phyloP scores from a whole-genome alignment of 2,113 vertebrate genomes.

The Microcebus griseorufus region DNA sequence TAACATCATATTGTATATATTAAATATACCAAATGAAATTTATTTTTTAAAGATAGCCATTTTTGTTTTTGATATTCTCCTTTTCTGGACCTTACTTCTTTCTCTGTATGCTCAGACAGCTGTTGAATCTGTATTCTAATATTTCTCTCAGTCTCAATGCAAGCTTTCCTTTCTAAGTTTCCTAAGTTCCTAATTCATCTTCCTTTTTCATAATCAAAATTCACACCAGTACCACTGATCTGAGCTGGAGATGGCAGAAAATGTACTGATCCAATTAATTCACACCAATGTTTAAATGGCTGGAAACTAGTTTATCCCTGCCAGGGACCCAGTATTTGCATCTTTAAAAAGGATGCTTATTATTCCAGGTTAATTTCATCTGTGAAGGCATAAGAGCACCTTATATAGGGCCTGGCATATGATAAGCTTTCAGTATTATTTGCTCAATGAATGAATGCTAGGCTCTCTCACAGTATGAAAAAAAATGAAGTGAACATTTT shows the following conservation, averaged over 20 bases:
- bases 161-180: background rate
- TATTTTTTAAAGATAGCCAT: background rate
- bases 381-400: background rate
- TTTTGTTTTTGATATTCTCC: background rate
- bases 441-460: background rate
- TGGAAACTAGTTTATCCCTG: background rate
- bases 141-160: background rate
- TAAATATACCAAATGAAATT: background rate
- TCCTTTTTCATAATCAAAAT: background rate
- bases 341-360: background rate
- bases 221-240: background rate
- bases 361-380: constrained; percentile 9
- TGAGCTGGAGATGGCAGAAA: background rate
- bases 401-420: background rate
- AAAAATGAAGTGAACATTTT: background rate
- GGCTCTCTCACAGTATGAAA: background rate
- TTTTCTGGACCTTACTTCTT: background rate
- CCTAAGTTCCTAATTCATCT: background rate
- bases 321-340: background rate
- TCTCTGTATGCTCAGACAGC: background rate
- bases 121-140: background rate
- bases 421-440: background rate
- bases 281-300: background rate
- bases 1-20: background rate
- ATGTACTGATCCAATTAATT: constrained; percentile 17